phyloP scores from a whole-genome alignment of 2,113 vertebrate genomes.

The Engraulis encrasicolus region DNA sequence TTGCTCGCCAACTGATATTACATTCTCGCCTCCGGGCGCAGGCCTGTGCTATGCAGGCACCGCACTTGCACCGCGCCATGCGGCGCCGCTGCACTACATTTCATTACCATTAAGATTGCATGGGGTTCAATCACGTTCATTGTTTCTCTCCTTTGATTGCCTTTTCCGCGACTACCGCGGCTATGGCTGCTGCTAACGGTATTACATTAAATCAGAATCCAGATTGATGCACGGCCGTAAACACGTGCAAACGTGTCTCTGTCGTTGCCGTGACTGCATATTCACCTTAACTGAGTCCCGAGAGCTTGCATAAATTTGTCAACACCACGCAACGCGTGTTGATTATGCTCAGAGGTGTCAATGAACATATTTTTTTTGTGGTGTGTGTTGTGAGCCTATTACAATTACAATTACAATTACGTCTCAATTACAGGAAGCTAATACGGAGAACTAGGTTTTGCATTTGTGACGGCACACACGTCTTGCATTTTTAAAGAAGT shows the following conservation, averaged over 20 bases:
- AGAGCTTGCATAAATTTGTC: background rate
- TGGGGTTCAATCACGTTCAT: constrained; percentile 60
- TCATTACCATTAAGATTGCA: constrained; percentile 72
- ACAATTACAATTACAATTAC: background rate
- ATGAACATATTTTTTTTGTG: constrained; percentile 7
- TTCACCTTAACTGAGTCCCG: background rate
- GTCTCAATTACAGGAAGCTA: background rate
- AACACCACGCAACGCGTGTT: background rate
- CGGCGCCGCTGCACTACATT: too few relatives aligned
- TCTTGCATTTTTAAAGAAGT: constrained; percentile 16
- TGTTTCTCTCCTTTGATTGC: constrained; percentile 50
- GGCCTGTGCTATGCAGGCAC: constrained; percentile 27
- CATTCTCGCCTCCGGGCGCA: constrained; percentile 54
- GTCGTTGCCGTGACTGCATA: constrained; percentile 4
- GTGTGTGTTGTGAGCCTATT: background rate
- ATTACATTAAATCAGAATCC: background rate
- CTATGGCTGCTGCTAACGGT: constrained; percentile 6
- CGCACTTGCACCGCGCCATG: too few relatives aligned
- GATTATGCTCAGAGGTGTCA: background rate
- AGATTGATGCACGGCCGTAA: background rate
- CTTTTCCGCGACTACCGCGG: constrained; percentile 33
- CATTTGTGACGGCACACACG: background rate
- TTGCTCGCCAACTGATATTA: constrained; percentile 59
- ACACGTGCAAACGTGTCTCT: background rate
- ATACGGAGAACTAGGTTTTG: background rate